Percentiles rank a stretch among this genome's conserved stretches.
Evolutionary conservation across 1,140 invertebrate genomes (phyloP).

Genomic region (Philotrypesis tridentata): DNA sequence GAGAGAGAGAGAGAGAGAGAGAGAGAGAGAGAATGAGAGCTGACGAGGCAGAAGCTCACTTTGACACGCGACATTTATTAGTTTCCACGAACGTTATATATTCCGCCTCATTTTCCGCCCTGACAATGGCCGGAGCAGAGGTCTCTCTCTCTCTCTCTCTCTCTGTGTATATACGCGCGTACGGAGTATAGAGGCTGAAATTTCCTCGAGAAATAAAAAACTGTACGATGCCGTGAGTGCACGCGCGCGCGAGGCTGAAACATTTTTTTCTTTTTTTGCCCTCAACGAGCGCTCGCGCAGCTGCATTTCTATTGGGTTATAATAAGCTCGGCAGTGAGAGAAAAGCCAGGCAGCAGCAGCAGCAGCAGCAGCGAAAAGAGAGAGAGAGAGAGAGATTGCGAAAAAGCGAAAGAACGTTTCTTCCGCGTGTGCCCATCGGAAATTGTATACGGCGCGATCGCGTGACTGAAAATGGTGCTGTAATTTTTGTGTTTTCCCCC

Average conservation of each 20-base stretch:
- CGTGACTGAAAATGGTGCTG: background rate
- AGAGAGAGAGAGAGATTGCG: background rate
- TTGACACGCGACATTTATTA: slow-evolving; percentile 24
- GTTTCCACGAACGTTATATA: background rate
- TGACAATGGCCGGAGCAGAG: background rate
- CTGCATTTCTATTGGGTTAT: background rate
- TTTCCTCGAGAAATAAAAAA: background rate
- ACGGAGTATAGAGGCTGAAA: background rate
- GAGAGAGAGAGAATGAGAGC: too few species aligned
- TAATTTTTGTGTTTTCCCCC: background rate
- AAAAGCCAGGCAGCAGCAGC: too few species aligned
- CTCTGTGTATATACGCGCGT: too few species aligned
- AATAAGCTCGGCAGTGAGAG: background rate
- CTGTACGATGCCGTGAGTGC: background rate
- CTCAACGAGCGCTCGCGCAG: background rate
- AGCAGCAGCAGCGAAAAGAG: too few species aligned
- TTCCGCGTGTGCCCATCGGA: background rate
- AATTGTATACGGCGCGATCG: slow-evolving; percentile 11
- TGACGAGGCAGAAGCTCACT: background rate
- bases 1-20: too few species aligned
- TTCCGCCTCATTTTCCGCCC: background rate
- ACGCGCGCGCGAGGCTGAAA: background rate
- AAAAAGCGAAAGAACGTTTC: background rate
- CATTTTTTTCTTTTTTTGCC: background rate
- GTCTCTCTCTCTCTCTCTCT: too few species aligned